Conservation (phyloP, 2,113 vertebrate species). For the Ictalurus furcatus region DNA sequence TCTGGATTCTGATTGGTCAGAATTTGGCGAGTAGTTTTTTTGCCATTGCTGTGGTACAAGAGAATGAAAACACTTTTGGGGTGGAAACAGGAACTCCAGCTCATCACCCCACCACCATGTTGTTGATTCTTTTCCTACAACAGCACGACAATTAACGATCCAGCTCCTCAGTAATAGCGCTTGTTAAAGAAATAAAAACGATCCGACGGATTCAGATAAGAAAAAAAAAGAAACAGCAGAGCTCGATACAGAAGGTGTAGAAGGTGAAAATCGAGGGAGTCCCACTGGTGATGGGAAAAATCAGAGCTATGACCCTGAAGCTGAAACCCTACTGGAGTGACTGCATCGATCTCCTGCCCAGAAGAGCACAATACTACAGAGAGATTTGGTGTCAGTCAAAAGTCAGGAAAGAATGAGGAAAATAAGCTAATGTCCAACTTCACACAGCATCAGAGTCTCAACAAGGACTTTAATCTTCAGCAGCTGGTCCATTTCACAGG, state of each 20-base stretch:
- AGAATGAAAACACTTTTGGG: background rate
- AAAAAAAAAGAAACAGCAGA: background rate
- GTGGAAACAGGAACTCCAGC: background rate
- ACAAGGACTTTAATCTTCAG: conserved; percentile 7
- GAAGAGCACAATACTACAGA: background rate
- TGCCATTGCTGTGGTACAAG: background rate
- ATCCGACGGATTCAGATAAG: background rate
- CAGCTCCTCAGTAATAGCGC: too few relatives aligned
- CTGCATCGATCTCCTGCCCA: background rate
- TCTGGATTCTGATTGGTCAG: background rate
- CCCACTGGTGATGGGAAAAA: background rate
- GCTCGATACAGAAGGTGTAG: background rate
- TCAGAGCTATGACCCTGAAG: background rate
- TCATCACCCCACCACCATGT: background rate
- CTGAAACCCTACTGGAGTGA: background rate
- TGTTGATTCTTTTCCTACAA: background rate
- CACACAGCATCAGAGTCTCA: background rate
- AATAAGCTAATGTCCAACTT: conserved; percentile 4
- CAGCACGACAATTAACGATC: background rate
- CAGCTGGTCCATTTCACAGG: conserved; percentile 21
- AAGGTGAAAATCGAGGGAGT: background rate
- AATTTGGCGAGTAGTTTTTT: background rate
- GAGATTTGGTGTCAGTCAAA: conserved; percentile 16
- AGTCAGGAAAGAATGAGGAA: background rate
- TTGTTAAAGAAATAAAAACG: background rate